Evolutionary conservation across 2,797 vertebrate genomes (phyloP), one percentile per base, ranked within the genome.

Genomic region (Scolopax rusticola): DNA sequence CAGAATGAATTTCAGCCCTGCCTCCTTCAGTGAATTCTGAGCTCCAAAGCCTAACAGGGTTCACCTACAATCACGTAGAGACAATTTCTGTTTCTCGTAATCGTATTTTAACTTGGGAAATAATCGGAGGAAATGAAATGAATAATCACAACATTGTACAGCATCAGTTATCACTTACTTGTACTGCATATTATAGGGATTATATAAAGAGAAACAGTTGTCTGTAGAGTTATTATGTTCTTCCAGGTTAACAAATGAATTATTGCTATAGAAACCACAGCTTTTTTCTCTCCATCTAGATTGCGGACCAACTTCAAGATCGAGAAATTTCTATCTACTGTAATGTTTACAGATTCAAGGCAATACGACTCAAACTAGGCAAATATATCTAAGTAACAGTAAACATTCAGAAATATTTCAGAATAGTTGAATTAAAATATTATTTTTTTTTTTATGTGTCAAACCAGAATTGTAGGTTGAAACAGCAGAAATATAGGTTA

Each of bases 201-300:
- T 80, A 71, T 9, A 53, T 68, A 74, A 91, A 50, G 19, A 92
- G 25, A 78, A 92, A 79, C 50, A 51, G 79, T 86, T 88, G 65
- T 84, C 88, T 89, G 47, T 12, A 84, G 86, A 95, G 91, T 93
- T 61, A 77, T 11, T 32, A 25, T 51, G 47, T 82, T 86, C 88
- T 88, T 84, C 65, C 86, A 95, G 83, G 86, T 90, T 93, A 94
- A 77, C 82, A 90, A 94, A 78, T 51, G 84, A 94, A 82, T 67
- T 70, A 95, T 94, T 95, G 95, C 96, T 96, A 96, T 93, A 97
- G 93, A 96, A 97, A 95, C 89, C 77, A 89, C n/a, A 48, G 91
- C 15, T 70, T 79, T 96, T 69, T 86, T 36, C 68, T 91, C 79
- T 32, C 59, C 64, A 70, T 81, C 38, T 18, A 63, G 74, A 90